phyloP scores from a whole-genome alignment of 2,888 invertebrate species.

The Branchipolynoe longqiensis region DNA sequence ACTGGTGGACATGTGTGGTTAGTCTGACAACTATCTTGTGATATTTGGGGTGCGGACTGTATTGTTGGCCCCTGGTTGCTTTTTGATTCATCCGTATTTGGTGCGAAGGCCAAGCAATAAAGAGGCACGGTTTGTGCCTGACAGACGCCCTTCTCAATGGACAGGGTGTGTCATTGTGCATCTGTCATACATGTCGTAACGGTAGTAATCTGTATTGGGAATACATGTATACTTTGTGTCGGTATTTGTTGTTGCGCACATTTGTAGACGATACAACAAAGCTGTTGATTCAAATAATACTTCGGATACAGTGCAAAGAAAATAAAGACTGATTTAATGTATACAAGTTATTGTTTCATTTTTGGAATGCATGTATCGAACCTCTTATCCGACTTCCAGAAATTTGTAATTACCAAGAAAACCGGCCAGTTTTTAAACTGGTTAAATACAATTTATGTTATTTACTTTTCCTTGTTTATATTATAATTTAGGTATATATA shows the following conservation, averaged over 20 bases:
- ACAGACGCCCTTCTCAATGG: not conserved
- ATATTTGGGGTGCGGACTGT: too few species aligned
- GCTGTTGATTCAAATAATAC: slow-evolving; percentile 25
- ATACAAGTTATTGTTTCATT: not conserved
- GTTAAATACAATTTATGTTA: too few species aligned
- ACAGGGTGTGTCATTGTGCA: not conserved
- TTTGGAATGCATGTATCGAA: too few species aligned
- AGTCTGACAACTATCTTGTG: too few species aligned
- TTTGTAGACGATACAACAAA: slow-evolving; percentile 15
- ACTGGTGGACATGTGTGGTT: too few species aligned
- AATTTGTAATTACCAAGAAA: too few species aligned
- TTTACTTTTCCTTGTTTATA: too few species aligned
- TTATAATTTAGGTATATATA: too few species aligned
- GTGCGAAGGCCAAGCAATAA: not conserved
- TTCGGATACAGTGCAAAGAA: not conserved
- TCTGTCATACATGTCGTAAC: not conserved
- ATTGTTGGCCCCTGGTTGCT: too few species aligned
- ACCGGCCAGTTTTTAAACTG: too few species aligned
- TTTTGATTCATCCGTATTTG: too few species aligned
- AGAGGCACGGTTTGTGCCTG: not conserved
- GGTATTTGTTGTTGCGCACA: not conserved
- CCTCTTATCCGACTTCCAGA: too few species aligned
- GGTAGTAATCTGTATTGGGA: slow-evolving; percentile 5
- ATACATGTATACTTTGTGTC: not conserved
- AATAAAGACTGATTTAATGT: not conserved